phyloP scores from a whole-genome alignment of 2,888 invertebrate species.

The Therioaphis trifolii region DNA sequence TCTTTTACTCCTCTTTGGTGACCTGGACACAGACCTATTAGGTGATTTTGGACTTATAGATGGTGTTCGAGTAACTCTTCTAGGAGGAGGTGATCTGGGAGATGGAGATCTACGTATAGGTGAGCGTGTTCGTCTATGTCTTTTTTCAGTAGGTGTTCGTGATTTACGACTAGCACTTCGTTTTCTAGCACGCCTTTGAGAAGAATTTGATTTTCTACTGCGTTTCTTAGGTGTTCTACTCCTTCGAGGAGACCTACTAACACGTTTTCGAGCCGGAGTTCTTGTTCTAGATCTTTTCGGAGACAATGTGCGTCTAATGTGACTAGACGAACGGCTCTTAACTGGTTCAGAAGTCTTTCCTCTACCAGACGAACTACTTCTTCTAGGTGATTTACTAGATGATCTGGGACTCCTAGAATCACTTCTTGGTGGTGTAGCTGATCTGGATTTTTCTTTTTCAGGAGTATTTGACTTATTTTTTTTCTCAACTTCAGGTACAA shows the following conservation, averaged over 20 bases:
- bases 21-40: conserved; percentile 43
- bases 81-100: conserved; percentile 65
- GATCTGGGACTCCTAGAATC: conserved; percentile 47
- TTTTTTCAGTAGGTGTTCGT: conserved; percentile 36
- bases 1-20: conserved; percentile 40
- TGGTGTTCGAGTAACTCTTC: conserved; percentile 48
- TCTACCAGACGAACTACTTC: conserved; percentile 60
- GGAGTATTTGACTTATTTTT: conserved; percentile 62
- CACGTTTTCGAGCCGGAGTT: conserved; percentile 50
- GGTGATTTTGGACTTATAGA: conserved; percentile 56
- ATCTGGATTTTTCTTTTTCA: conserved; percentile 63
- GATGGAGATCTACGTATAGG: conserved; percentile 63
- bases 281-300: conserved; percentile 65
- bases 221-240: conserved; percentile 65
- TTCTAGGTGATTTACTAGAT: conserved; percentile 53
- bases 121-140: conserved; percentile 43
- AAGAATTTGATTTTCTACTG: conserved; percentile 62
- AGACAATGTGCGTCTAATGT: conserved; percentile 64
- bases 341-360: conserved; percentile 69
- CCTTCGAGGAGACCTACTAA: conserved; percentile 53
- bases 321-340: conserved; percentile 67
- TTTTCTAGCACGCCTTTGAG: conserved; percentile 47
- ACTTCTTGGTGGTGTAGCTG: conserved; percentile 58
- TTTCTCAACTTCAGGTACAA: conserved; percentile 65
- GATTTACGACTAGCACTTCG: conserved; percentile 51